Percentiles rank a stretch among this genome's conserved stretches.
Conservation (phyloP, 2,113 vertebrate genomes). For the Pleuronectes platessa region DNA sequence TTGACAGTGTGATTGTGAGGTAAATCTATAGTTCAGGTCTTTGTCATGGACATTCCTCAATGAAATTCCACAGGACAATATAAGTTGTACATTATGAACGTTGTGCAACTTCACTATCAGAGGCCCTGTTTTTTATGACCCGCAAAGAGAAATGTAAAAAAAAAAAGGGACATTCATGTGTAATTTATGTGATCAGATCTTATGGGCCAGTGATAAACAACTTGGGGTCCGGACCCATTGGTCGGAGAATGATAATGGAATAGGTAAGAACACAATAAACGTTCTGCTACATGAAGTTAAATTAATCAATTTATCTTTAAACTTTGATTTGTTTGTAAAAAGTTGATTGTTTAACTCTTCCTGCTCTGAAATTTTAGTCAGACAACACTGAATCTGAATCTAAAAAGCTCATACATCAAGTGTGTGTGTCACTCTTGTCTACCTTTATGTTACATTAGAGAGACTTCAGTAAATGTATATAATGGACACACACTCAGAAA, state of each 20-base stretch:
- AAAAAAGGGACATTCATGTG: not conserved
- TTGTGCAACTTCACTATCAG: constrained; percentile 22
- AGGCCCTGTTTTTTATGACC: not conserved
- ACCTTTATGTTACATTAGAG: not conserved
- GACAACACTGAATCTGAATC: no score
- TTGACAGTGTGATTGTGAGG: not conserved
- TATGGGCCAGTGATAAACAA: not conserved
- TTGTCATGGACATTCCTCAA: constrained; percentile 19
- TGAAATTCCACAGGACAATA: constrained; percentile 9
- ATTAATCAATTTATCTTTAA: no score
- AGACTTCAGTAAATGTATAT: not conserved
- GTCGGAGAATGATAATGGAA: no score
- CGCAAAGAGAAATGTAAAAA: not conserved
- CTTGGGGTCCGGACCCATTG: not conserved
- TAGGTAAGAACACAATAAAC: no score
- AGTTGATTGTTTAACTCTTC: no score
- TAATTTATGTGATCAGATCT: not conserved
- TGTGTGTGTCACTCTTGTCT: not conserved
- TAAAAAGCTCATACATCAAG: not conserved
- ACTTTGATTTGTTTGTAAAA: no score
- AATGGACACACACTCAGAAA: not conserved
- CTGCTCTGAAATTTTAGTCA: no score
- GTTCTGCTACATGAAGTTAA: no score
- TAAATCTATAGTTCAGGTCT: not conserved
- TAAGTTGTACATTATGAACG: constrained; percentile 8